Base-by-base conservation (phyloP, 2,888 invertebrate genomes). In the Panorpa germanica region DNA sequence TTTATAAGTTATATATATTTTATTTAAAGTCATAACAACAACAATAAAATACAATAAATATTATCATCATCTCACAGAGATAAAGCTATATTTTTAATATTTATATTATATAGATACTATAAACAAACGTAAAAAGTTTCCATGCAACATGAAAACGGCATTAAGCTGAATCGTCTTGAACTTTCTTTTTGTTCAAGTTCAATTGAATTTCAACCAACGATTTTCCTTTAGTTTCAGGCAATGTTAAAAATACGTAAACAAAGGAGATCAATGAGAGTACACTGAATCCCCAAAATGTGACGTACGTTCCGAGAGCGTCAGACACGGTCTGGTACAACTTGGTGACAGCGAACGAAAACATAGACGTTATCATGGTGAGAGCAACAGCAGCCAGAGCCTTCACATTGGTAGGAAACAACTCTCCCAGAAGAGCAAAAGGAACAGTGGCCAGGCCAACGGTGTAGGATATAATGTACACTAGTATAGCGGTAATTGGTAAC, bases 371-470 rank as follows among this genome's bases (percentile, higher is more conserved):
- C 43, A 70, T 59, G 33, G 70, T 64, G 30, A 66, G 65, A 4
- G 68, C 55, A 36, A 69, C 67, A 16, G 69, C 66, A 1, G 73
- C 70, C 35, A 66, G 58, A 2, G 71, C 67, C 41, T 71, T 64
- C 13, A 66, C 68, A 39, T 66, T 58, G 3, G 63, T 54, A 23
- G 74, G 65, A 45, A 74, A 67, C 43, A 71, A 57, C 49, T 71
- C 70, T 3, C 66, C 65, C 24, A 67, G 61, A 28, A 69, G 60
- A 22, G 68, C 62, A 43, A 67, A 70, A 17, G 69, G 69, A 39
- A 70, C 57, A 3, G 68, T 67, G 2, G 69, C 69, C 44, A 68
- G 56, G 10, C 69, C 69, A 43, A 70, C 55, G 3, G 65, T 63
- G 34, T 67, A 69, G 20, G 63, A 62, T 39, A 65, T 62, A 50